A percentile compares a stretch with the other conserved stretches of the same genome.
Evolutionary conservation across 2,113 vertebrate species (phyloP).

Genomic region (Seriola aureovittata): DNA sequence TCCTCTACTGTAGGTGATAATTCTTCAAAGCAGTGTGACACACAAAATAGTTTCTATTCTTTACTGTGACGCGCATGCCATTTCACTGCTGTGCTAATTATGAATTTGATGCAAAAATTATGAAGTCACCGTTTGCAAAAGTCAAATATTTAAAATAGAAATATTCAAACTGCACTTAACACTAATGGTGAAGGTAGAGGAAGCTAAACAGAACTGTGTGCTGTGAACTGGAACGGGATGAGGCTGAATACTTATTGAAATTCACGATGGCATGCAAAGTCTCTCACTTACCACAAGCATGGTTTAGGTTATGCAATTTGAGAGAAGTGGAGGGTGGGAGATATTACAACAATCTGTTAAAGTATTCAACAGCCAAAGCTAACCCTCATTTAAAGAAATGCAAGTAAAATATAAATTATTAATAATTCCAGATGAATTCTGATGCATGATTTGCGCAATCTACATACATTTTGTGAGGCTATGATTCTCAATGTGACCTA

Average conservation of each 20-base stretch:
- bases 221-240: slow-evolving; percentile 82
- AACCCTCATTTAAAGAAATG: slow-evolving; percentile 20
- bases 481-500: slow-evolving; percentile 6
- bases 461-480: slow-evolving; percentile 7
- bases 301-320: slow-evolving; percentile 94
- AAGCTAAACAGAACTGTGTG: slow-evolving; percentile 31
- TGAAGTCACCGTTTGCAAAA: not conserved
- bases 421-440: slow-evolving; percentile 35
- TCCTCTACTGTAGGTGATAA: slow-evolving; percentile 13
- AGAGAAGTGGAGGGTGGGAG: slow-evolving; percentile 84
- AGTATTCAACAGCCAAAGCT: slow-evolving; percentile 50
- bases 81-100: slow-evolving; percentile 18
- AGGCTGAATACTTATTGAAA: slow-evolving; percentile 90
- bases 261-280: slow-evolving; percentile 95
- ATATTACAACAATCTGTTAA: slow-evolving; percentile 92
- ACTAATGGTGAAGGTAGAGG: slow-evolving; percentile 17
- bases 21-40: slow-evolving; percentile 20
- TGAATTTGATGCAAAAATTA: slow-evolving; percentile 27
- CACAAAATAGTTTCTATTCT: slow-evolving; percentile 10
- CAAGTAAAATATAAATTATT: slow-evolving; percentile 17
- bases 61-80: slow-evolving; percentile 49
- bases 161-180: not conserved
- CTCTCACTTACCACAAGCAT: slow-evolving; percentile 98
- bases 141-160: slow-evolving; percentile 31
- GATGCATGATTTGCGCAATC: slow-evolving; percentile 7